These are phyloP conservation scores for Drosophila mayri DNA, from an alignment of 1,140 invertebrate genomes.

Conservation along the genomic window DNA sequence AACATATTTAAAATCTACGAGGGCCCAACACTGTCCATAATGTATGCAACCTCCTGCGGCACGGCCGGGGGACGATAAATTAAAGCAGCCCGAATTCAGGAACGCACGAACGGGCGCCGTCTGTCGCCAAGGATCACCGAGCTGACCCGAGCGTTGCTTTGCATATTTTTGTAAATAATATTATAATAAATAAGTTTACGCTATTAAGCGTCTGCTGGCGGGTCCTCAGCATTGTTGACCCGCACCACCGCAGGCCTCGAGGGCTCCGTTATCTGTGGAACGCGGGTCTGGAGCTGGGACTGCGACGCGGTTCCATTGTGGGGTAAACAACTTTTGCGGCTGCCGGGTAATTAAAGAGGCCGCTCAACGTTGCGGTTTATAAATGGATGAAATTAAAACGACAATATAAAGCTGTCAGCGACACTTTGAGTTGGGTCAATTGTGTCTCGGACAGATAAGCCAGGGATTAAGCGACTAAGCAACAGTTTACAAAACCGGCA, in stretches of 20 bases:
- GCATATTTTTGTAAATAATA: constrained; percentile 78
- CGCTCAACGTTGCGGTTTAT: constrained; percentile 66
- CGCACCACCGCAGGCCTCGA: constrained; percentile 29
- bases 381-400: constrained; percentile 77
- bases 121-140: constrained; percentile 60
- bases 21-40: constrained; percentile 51
- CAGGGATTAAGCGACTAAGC: constrained; percentile 48
- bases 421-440: constrained; percentile 71
- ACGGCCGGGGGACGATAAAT: constrained; percentile 66
- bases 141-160: constrained; percentile 43
- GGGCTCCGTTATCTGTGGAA: constrained; percentile 59
- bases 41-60: constrained; percentile 70
- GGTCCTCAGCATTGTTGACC: constrained; percentile 57
- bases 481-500: constrained; percentile 40
- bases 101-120: constrained; percentile 36
- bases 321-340: constrained; percentile 59
- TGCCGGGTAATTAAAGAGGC: constrained; percentile 73
- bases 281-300: constrained; percentile 41
- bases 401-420: constrained; percentile 79
- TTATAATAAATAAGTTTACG: constrained; percentile 80
- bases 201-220: constrained; percentile 68
- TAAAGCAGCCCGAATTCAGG: constrained; percentile 50
- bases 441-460: constrained; percentile 41
- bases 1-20: constrained; percentile 2
- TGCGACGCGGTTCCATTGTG: constrained; percentile 34